Conservation (phyloP, 2,797 vertebrate genomes). For the Bradypodion pumilum region DNA sequence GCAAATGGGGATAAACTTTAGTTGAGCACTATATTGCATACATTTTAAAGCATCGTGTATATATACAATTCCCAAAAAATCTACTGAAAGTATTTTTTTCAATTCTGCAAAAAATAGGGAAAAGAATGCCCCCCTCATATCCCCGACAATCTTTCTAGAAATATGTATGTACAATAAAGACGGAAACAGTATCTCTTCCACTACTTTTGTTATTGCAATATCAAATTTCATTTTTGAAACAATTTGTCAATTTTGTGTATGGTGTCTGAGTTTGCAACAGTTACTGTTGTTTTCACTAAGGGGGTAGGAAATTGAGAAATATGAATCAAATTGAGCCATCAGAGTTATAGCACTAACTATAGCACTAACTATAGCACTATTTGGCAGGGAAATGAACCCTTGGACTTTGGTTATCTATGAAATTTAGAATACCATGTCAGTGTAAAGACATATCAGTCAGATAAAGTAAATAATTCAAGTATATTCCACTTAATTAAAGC, state of each 20-base stretch:
- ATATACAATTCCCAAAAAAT: no score
- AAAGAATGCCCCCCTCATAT: background rate
- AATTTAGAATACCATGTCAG: background rate
- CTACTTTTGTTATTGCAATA: background rate
- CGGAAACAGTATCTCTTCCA: background rate
- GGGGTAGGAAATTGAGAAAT: background rate
- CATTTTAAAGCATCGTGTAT: no score
- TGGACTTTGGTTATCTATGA: background rate
- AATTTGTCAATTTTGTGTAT: background rate
- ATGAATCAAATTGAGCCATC: slow-evolving; percentile 2
- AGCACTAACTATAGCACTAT: no score
- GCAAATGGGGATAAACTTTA: background rate
- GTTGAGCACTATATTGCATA: background rate
- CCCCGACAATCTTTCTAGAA: background rate
- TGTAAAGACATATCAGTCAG: background rate
- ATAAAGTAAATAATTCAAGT: background rate
- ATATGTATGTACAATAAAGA: background rate
- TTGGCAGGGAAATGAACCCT: background rate
- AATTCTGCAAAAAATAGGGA: background rate
- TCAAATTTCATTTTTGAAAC: background rate
- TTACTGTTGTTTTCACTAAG: background rate
- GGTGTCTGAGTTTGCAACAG: background rate
- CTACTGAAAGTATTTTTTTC: background rate
- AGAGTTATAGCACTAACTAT: background rate
- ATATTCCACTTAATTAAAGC: background rate